A percentile compares a stretch with the other conserved stretches of the same genome.
Evolutionary conservation across 2,797 vertebrate genomes (phyloP).

Genomic region (Gila robusta): DNA sequence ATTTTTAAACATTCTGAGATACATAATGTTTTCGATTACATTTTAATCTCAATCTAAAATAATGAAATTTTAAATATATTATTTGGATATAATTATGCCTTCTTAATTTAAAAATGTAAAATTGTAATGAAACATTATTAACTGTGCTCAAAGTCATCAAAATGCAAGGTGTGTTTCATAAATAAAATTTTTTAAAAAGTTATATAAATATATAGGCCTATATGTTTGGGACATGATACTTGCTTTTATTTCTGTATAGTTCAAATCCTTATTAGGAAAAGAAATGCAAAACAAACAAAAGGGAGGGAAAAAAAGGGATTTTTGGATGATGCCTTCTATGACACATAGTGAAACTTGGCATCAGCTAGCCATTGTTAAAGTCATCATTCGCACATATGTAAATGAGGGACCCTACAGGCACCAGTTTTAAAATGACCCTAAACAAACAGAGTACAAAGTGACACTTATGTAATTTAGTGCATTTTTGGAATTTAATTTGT

Average conservation of each 20-base stretch:
- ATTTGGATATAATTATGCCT: neutral
- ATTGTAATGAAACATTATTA: neutral
- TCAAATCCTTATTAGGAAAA: neutral
- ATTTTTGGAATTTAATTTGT: constrained; percentile 13
- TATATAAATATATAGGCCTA: neutral
- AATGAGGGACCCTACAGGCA: constrained; percentile 11
- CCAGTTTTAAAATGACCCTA: neutral
- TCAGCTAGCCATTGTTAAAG: neutral
- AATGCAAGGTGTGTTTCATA: neutral
- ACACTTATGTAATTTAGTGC: constrained; percentile 16
- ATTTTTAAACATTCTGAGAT: neutral
- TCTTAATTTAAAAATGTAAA: neutral
- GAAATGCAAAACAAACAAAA: neutral
- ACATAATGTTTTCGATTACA: neutral
- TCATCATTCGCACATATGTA: constrained; percentile 7
- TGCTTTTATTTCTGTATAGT: neutral
- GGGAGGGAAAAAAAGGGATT: neutral
- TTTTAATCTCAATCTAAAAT: neutral
- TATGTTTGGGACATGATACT: neutral
- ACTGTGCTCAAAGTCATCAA: neutral
- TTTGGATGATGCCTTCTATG: neutral
- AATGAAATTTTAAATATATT: neutral
- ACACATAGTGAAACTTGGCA: constrained; percentile 2
- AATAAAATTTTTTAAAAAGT: no score
- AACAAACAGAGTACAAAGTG: constrained; percentile 31